Evolutionary conservation across 2,797 vertebrate species (phyloP).

Genomic region (Ara ararauna): DNA sequence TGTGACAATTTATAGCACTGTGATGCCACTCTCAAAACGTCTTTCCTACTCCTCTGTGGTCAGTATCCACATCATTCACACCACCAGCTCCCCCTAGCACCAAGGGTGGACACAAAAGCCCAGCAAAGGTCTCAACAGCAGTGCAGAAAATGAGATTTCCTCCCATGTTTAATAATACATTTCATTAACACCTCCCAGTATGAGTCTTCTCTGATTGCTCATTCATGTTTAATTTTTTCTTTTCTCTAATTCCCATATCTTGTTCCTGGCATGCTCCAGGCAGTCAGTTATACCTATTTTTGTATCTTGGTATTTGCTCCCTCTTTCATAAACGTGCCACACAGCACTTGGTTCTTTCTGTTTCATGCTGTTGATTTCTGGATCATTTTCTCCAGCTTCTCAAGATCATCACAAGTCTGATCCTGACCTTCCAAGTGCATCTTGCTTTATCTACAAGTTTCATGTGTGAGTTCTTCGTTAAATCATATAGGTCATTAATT

Average conservation of each 20-base stretch:
- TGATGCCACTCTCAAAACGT: background rate
- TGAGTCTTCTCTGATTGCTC: background rate
- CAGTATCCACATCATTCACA: background rate
- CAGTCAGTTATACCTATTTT: background rate
- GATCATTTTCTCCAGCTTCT: background rate
- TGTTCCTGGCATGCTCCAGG: background rate
- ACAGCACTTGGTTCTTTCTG: background rate
- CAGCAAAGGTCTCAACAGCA: background rate
- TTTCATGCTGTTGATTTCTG: background rate
- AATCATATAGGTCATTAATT: background rate
- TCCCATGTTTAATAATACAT: background rate
- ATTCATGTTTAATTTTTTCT: conserved; percentile 1
- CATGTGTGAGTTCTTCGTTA: background rate
- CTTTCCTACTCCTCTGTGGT: background rate
- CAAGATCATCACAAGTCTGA: background rate
- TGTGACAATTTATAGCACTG: background rate
- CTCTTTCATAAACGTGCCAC: background rate
- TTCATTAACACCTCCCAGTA: conserved; percentile 6
- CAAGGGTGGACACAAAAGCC: background rate
- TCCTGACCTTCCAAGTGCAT: background rate
- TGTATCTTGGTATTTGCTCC: background rate
- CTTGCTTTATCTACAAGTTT: background rate
- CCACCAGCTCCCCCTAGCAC: background rate
- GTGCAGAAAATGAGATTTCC: background rate
- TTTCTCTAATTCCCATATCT: conserved; percentile 10